These are phyloP conservation scores for Porites lobata DNA, from an alignment of 92 coral and sea anemone species.

Conservation along the genomic window DNA sequence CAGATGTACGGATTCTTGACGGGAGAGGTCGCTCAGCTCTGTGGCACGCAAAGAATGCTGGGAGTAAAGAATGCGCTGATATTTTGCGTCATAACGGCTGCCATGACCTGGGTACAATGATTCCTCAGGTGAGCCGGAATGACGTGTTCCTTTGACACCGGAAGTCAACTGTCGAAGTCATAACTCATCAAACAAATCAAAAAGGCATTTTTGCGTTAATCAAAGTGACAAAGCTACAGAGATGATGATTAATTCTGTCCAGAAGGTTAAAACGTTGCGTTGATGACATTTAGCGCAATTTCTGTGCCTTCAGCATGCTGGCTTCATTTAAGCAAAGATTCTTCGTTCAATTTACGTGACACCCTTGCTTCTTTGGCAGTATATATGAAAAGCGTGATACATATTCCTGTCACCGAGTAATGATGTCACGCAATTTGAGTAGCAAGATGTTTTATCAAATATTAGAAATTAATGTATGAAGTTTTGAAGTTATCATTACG, in stretches of 20 bases:
- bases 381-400: not conserved
- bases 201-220: too few relatives aligned
- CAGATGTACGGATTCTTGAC: slow-evolving; percentile 92
- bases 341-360: too few relatives aligned
- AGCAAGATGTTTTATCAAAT: not conserved
- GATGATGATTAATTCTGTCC: too few relatives aligned
- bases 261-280: too few relatives aligned
- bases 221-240: too few relatives aligned
- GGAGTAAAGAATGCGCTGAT: slow-evolving; percentile 97
- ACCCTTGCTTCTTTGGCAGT: too few relatives aligned
- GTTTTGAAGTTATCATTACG: not conserved
- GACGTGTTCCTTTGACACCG: slow-evolving; percentile 61
- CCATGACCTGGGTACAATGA: slow-evolving; percentile 87
- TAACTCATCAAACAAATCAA: not conserved
- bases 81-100: slow-evolving; percentile 94
- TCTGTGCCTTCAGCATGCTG: too few relatives aligned
- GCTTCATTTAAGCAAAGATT: too few relatives aligned
- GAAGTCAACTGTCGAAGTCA: not conserved
- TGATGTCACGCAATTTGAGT: not conserved
- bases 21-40: slow-evolving; percentile 92
- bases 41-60: slow-evolving; percentile 97
- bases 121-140: slow-evolving; percentile 68
- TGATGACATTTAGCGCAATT: too few relatives aligned
- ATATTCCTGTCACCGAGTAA: not conserved
- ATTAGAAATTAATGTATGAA: not conserved